Percentiles rank a stretch among this genome's conserved stretches.
phyloP scores from a whole-genome alignment of 2,888 invertebrate species.

The Megaustenia siamemsis region DNA sequence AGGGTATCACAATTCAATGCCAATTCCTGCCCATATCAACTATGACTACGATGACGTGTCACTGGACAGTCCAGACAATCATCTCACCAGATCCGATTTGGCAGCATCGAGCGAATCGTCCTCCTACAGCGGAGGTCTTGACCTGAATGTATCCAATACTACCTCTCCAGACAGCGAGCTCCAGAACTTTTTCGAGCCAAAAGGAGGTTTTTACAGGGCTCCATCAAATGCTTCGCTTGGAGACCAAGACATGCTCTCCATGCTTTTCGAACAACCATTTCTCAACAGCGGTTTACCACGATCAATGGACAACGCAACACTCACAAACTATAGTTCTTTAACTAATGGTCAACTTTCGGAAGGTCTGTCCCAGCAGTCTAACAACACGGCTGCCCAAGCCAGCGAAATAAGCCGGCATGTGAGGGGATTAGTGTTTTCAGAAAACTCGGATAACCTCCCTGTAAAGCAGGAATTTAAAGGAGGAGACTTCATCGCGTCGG shows the following conservation, averaged over 20 bases:
- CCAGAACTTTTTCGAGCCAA: not conserved
- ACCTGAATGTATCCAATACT: slow-evolving; percentile 26
- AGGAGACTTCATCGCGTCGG: not conserved
- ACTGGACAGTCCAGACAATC: not conserved
- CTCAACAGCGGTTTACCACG: not conserved
- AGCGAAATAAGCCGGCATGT: not conserved
- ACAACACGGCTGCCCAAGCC: not conserved
- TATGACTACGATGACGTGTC: slow-evolving; percentile 1
- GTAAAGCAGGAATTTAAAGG: slow-evolving; percentile 36
- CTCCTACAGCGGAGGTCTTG: slow-evolving; percentile 11
- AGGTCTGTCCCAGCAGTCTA: not conserved
- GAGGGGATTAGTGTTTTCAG: not conserved
- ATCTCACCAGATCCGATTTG: slow-evolving; percentile 14
- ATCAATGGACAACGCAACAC: not conserved
- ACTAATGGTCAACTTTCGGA: not conserved
- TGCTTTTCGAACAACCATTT: slow-evolving; percentile 27
- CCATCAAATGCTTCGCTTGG: not conserved
- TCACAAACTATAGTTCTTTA: not conserved
- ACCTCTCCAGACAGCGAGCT: not conserved
- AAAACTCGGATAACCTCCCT: not conserved
- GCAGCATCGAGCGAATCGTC: not conserved
- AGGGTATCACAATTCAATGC: not conserved
- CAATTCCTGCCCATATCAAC: not conserved
- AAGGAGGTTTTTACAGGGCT: not conserved
- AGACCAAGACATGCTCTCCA: not conserved